phyloP scores from a whole-genome alignment of 2,113 vertebrate genomes.

The Megaceryle torquata region DNA sequence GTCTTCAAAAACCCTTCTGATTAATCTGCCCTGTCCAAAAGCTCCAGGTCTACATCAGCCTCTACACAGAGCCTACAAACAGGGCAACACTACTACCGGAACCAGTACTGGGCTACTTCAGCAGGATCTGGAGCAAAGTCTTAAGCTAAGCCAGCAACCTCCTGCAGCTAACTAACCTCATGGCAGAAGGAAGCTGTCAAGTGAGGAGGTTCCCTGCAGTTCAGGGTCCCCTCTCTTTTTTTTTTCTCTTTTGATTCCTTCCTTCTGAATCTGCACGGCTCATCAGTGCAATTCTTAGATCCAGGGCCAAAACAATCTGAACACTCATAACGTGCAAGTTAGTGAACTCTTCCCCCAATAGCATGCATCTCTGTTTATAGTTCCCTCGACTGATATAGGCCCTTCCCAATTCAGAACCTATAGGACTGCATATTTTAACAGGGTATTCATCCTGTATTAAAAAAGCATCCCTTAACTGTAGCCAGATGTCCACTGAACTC shows the following conservation, averaged over 20 bases:
- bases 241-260: not conserved
- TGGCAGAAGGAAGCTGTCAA: not conserved
- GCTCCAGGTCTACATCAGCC: not conserved
- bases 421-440: slow-evolving; percentile 41
- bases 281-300: not conserved
- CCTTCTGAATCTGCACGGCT: not conserved
- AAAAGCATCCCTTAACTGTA: slow-evolving; percentile 50
- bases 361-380: not conserved
- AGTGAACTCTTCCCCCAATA: slow-evolving; percentile 23
- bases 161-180: not conserved
- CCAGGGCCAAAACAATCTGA: not conserved
- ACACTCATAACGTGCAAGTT: not conserved
- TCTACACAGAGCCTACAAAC: not conserved
- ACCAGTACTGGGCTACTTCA: not conserved
- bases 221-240: not conserved
- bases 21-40: not conserved
- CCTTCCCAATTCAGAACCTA: slow-evolving; percentile 36
- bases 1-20: not conserved
- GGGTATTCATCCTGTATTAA: slow-evolving; percentile 28
- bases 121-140: not conserved
- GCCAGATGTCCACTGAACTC: slow-evolving; percentile 61
- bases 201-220: not conserved
- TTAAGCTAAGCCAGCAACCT: not conserved
- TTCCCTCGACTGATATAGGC: not conserved
- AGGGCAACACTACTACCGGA: not conserved